Percentiles rank a stretch among this genome's conserved stretches.
These are phyloP conservation scores for Falco novaeseelandiae DNA, from an alignment of 2,797 vertebrate species.

Conservation along the genomic window DNA sequence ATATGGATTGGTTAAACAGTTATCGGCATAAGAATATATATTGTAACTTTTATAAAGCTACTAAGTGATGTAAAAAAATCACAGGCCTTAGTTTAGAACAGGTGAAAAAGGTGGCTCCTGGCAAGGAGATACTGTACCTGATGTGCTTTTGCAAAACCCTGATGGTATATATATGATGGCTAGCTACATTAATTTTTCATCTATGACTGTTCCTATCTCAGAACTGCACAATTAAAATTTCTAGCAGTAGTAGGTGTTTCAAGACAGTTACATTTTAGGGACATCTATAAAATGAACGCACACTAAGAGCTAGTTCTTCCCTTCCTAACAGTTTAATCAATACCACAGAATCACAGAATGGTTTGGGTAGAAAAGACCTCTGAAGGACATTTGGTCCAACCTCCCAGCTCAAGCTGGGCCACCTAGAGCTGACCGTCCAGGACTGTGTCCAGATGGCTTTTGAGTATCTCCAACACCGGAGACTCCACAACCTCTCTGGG, in stretches of 20 bases:
- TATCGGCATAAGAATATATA: neutral
- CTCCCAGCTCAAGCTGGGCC: neutral
- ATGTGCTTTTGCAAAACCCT: neutral
- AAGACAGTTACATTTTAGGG: neutral
- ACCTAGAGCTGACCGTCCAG: neutral
- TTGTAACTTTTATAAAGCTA: neutral
- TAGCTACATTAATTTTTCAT: neutral
- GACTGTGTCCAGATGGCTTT: accelerated
- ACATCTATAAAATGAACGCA: neutral
- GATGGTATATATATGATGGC: neutral
- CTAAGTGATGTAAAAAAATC: neutral
- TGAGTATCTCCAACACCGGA: neutral
- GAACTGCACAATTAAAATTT: neutral
- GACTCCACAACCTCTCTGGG: neutral
- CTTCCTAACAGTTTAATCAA: neutral
- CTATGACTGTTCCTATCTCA: neutral
- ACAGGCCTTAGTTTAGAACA: neutral
- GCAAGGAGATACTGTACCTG: neutral
- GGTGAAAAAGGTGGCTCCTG: neutral
- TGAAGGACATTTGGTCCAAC: neutral
- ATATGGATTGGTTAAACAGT: neutral
- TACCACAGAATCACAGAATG: neutral
- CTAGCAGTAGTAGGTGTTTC: neutral
- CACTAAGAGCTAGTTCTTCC: neutral
- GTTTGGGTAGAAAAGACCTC: neutral